Evolutionary conservation across 2,113 vertebrate genomes (phyloP), one percentile per base, ranked within the genome.

Genomic region (Dicentrarchus labrax): DNA sequence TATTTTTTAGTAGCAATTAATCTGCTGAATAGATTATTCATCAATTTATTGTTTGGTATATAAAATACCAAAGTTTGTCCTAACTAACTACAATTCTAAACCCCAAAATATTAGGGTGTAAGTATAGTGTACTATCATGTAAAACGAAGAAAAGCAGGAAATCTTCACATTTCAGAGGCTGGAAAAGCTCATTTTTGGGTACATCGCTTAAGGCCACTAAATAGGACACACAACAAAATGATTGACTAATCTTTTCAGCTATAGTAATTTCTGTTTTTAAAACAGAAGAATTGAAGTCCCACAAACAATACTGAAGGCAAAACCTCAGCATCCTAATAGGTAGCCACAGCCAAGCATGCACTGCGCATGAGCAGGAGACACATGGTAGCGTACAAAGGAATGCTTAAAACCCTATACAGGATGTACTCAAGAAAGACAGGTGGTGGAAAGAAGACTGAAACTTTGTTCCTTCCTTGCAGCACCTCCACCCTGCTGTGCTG

Each of bases 381-480:
- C 57, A 62, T 22, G 16, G 4, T 2, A 15, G n/a, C 48, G 60
- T 43, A n/a, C 5, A 60, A 39, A 30, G 30, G 30, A 30, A 30
- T 30, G 30, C 30, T 30, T 30, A 30, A 30, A 30, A 30, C 30
- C 30, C 30, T 4, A 39, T 39, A 48, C 6, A 16, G 59, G 47
- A 67, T 39, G 39, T 6, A 45, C 1, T 36, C 11, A 53, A 61
- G 39, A 56, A 16, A 67, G n/a, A 61, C 48, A 48, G 19, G 30
- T 47, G 50, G 39, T 13, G 68, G 56, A 48, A 67, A 62, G 21
- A 78, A 47, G 10, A 82, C 17, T 4, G 53, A 47, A 30, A 60
- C 54, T 66, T 69, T 79, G 48, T 82, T 84, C 62, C 71, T 64
- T 22, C 21, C 72, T 54, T 45, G n/a, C 43, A 65, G 22, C 64